phyloP scores from a whole-genome alignment of 1,140 invertebrate species.

The Argopecten irradians region DNA sequence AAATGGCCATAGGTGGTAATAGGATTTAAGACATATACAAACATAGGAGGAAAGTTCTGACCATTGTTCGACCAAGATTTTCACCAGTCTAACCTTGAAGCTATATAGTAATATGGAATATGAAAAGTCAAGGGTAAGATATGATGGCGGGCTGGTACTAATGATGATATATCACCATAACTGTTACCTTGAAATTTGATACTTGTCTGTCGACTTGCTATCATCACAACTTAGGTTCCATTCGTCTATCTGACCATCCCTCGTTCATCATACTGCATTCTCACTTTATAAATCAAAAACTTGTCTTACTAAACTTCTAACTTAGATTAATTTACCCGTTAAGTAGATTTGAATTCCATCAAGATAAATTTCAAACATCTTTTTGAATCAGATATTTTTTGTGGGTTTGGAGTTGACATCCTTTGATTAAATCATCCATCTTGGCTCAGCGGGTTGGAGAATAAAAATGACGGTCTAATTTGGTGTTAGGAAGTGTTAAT shows the following conservation, averaged over 20 bases:
- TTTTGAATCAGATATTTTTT: background rate
- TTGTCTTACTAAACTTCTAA: background rate
- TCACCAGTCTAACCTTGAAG: background rate
- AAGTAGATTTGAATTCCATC: background rate
- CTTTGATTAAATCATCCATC: background rate
- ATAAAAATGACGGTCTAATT: background rate
- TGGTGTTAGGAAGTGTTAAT: background rate
- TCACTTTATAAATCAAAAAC: background rate
- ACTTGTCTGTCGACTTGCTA: no score
- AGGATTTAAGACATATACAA: no score
- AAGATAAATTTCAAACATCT: background rate
- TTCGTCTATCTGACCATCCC: background rate
- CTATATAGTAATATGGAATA: background rate
- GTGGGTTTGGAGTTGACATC: background rate
- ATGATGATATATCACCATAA: background rate
- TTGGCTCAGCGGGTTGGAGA: background rate
- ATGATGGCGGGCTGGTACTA: background rate
- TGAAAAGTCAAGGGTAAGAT: background rate
- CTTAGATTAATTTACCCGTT: background rate
- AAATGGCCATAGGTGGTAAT: no score
- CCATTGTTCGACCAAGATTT: background rate
- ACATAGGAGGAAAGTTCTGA: no score
- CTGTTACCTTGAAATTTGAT: background rate
- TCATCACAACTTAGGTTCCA: background rate
- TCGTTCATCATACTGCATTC: background rate